Conservation (phyloP, 1,140 invertebrate genomes). For the Euura saliciscinereae region DNA sequence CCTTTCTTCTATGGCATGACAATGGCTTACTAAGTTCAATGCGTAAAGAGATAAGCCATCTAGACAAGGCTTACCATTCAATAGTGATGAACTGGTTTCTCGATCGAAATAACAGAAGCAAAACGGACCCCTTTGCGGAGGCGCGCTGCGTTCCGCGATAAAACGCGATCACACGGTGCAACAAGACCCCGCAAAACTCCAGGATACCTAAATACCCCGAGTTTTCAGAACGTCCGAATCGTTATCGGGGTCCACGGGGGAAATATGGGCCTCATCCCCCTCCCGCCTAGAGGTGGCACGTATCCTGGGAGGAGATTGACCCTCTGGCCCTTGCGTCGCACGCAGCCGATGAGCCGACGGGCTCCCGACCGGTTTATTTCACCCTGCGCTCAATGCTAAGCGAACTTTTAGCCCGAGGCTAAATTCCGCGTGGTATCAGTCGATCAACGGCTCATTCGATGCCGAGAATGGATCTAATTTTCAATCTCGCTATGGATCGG, state of each 20-base stretch:
- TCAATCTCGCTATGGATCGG: too few species aligned
- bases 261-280: too few species aligned
- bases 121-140: background rate
- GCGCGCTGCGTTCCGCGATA: too few species aligned
- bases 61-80: slow-evolving; percentile 48
- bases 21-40: slow-evolving; percentile 49
- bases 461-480: too few species aligned
- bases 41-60: slow-evolving; percentile 50
- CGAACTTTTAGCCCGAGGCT: slow-evolving; percentile 48
- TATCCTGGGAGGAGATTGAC: slow-evolving; percentile 51
- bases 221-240: too few species aligned
- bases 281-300: background rate
- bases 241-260: too few species aligned
- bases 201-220: too few species aligned
- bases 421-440: background rate
- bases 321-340: slow-evolving; percentile 49
- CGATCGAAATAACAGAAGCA: slow-evolving; percentile 3
- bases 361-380: slow-evolving; percentile 51
- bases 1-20: slow-evolving; percentile 46
- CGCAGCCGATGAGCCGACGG: slow-evolving; percentile 34
- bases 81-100: slow-evolving; percentile 50
- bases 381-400: slow-evolving; percentile 49
- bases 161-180: too few species aligned
- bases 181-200: too few species aligned
- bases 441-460: background rate